Base-by-base conservation (phyloP, 2,888 invertebrate genomes). In the Chrysotoxum bicinctum region DNA sequence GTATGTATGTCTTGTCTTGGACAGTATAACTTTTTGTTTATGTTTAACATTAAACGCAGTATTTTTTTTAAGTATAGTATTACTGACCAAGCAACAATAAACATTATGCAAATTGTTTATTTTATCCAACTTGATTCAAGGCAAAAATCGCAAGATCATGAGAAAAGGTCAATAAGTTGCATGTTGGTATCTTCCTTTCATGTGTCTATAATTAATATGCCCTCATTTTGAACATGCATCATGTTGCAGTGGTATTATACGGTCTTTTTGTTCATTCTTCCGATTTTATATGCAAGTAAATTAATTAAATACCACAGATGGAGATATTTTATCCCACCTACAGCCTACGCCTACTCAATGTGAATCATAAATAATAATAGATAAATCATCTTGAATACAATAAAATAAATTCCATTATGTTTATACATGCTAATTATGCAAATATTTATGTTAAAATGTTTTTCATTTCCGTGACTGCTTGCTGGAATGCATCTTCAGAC, bases 381-480 rank as follows among this genome's bases (percentile, higher is more conserved):
- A 60, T 60, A 40, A 60, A 60, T 60, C 40, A 58, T 58, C 21
- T 58, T 37, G 10, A 21, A 50, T 45, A 48, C 4, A 21, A 1
- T 21, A 2, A 30, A 23, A 58, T 14, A 58, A 5, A 56, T 35
- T 6, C 37, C 21, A 21, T 14, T 21, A 12, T 21, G 6, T 12
- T 21, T 21, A 21, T 14, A 14, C 5, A 16, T 43, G 43, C 26
- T 35, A 40, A 43, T 60, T 26, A 60, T 60, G 23, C 35, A 58
- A 58, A 58, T 43, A 43, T 43, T 58, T 60, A 40, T 60, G 60
- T 16, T 26, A 23, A 60, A 3, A 40, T 60, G 3, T 40, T 26
- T 40, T n/a, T 23, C 26, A 32, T 32, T 56, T 56, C 56, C 56
- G 56, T 56, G 56, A 35, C 19, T n/a, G 21, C 5, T 21, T 0